Percentiles rank a stretch among this genome's conserved stretches.
Evolutionary conservation across 2,113 vertebrate genomes (phyloP).

Genomic region (Sylvicapra grimmia): DNA sequence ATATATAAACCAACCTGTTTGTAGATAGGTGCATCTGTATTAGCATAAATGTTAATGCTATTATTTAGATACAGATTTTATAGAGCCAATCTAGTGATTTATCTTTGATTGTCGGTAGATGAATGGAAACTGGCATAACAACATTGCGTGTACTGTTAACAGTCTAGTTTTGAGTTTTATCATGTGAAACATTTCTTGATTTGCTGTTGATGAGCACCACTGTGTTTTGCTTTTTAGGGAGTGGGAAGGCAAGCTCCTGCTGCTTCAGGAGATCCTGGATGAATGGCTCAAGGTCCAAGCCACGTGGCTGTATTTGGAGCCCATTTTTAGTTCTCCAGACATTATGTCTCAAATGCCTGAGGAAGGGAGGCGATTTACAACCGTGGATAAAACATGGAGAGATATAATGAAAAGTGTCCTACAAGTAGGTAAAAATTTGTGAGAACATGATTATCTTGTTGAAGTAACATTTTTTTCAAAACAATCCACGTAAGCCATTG

Average conservation of each 20-base stretch:
- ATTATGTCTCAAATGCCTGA: constrained; percentile 92
- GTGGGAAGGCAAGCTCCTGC: constrained; percentile 87
- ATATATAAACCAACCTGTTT: neutral
- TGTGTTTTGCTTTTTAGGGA: constrained; percentile 73
- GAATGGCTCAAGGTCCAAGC: constrained; percentile 91
- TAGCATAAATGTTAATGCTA: neutral
- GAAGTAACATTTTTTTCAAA: neutral
- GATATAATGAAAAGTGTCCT: constrained; percentile 83
- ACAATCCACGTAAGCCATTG: neutral
- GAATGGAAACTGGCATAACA: neutral
- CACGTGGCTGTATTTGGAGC: constrained; percentile 90
- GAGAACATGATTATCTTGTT: neutral
- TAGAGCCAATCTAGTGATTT: neutral
- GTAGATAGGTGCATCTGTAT: neutral
- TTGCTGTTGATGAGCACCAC: neutral
- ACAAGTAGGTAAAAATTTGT: constrained; percentile 73
- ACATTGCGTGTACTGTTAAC: neutral
- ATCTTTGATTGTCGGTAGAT: neutral
- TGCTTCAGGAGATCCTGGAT: constrained; percentile 89
- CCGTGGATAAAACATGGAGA: constrained; percentile 88
- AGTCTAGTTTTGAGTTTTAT: neutral
- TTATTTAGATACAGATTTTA: neutral
- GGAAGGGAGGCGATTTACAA: constrained; percentile 83
- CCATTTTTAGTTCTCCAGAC: constrained; percentile 91
- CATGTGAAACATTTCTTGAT: neutral